A percentile compares a stretch with the other conserved stretches of the same genome.
phyloP scores from a whole-genome alignment of 2,113 vertebrate genomes.

The Dolichallabes microphthalmus region DNA sequence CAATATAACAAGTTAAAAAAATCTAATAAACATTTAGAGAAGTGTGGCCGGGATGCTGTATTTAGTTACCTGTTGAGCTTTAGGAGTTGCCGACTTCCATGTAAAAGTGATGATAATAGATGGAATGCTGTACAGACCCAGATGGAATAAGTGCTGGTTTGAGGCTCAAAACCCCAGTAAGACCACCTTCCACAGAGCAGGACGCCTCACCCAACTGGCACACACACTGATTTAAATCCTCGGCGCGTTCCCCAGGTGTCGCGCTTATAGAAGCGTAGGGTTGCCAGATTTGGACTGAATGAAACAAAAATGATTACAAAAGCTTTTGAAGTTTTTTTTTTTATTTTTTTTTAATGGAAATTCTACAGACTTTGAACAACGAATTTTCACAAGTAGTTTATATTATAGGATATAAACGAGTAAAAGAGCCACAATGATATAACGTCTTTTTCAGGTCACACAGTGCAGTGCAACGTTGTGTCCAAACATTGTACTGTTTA shows the following conservation, averaged over 20 bases:
- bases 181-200: slow-evolving; percentile 6
- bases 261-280: not conserved
- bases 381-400: not conserved
- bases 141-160: not conserved
- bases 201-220: not conserved
- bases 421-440: not conserved
- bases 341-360: not conserved
- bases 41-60: not conserved
- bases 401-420: not conserved
- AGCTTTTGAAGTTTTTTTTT: too few relatives aligned
- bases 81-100: slow-evolving; percentile 30
- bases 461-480: not conserved
- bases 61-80: slow-evolving; percentile 29
- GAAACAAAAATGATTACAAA: too few relatives aligned
- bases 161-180: not conserved
- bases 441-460: not conserved
- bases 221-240: slow-evolving; percentile 21
- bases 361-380: not conserved
- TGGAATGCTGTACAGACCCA: not conserved
- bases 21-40: not conserved
- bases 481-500: not conserved
- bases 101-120: not conserved
- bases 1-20: not conserved
- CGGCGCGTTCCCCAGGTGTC: slow-evolving; percentile 39
- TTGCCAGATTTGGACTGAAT: not conserved